Base-by-base conservation (phyloP, 30 jellyfish, hydroid and myxozoan species). In the Mastigias papua region DNA sequence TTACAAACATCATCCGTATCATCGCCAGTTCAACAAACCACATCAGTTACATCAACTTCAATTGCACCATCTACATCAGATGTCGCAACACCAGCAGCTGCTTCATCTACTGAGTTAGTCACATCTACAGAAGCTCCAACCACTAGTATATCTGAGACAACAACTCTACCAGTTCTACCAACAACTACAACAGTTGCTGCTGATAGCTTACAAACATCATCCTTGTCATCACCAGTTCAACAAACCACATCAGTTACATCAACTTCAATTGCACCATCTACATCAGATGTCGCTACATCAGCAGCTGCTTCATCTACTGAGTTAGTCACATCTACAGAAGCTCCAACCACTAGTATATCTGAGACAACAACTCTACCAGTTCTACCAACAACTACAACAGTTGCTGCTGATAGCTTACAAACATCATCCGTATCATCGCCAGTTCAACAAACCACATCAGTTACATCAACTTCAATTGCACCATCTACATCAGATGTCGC, bases 211-310 rank as follows among this genome's bases (percentile, higher is more conserved):
- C n/a, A n/a, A n/a, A n/a, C n/a, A n/a, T n/a, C n/a, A n/a, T n/a
- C n/a, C n/a, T n/a, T n/a, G n/a, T n/a, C n/a, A n/a, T n/a, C n/a
- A n/a, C n/a, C n/a, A n/a, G n/a, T n/a, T n/a, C n/a, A n/a, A n/a
- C n/a, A n/a, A n/a, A 58, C 70, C 70, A 8, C 70, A 29, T 33
- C 81, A 33, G 62, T 19, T 35, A 13, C 6, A 13, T n/a, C 78
- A 13, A 26, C 81, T 8, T 27, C 81, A 69, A 69, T 69, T 20
- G 81, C 81, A 69, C 19, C 13, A 58, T 5, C 62, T 2, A 69
- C 17, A n/a, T 30, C 63, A 33, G 6, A 4, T 69, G 5, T 46
- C 21, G 25, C 29, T 23, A 28, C 3, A 58, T 8, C 70, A 5
- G 81, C 63, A 6, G 26, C 63, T 30, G 13, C 77, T 10, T 10